Percentiles rank a stretch among this genome's conserved stretches.
Evolutionary conservation across 2,113 vertebrate species (phyloP).

Genomic region (Oncorhynchus mykiss): DNA sequence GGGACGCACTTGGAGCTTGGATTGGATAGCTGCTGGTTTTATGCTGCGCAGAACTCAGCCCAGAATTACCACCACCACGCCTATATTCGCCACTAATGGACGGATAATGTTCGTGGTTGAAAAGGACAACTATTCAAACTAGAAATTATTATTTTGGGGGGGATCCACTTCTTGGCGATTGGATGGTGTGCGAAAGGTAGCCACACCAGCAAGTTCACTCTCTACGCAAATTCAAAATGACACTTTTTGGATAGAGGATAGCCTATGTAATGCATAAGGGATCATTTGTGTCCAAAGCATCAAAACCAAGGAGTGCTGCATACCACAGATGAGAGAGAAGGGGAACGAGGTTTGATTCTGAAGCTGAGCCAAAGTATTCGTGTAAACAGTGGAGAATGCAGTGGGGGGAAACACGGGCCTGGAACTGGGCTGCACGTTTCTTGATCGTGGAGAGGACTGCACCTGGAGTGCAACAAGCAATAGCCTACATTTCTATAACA

Average conservation of each 20-base stretch:
- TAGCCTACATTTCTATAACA: not conserved
- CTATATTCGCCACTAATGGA: not conserved
- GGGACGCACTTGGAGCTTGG: not conserved
- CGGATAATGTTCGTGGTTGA: not conserved
- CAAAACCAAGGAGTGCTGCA: constrained; percentile 19
- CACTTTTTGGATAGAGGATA: not conserved
- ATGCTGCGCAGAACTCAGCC: not conserved
- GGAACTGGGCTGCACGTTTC: constrained; percentile 42
- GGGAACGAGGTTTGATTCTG: constrained; percentile 21
- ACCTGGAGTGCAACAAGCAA: constrained; percentile 36
- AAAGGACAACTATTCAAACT: not conserved
- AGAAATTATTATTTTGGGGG: not conserved
- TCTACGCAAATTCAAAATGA: not conserved
- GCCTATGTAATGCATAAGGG: not conserved
- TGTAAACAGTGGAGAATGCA: constrained; percentile 35
- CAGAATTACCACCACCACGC: not conserved
- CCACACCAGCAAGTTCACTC: not conserved
- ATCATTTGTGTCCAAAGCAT: constrained; percentile 40
- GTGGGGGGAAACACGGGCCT: constrained; percentile 37
- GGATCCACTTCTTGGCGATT: not conserved
- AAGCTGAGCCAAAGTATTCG: constrained; percentile 3
- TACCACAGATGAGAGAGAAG: constrained; percentile 14
- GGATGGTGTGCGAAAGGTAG: not conserved
- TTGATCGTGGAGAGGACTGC: constrained; percentile 28
- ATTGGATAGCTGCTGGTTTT: not conserved